Evolutionary conservation across 2,113 vertebrate species (phyloP).

Genomic region (Aegotheles bennettii): DNA sequence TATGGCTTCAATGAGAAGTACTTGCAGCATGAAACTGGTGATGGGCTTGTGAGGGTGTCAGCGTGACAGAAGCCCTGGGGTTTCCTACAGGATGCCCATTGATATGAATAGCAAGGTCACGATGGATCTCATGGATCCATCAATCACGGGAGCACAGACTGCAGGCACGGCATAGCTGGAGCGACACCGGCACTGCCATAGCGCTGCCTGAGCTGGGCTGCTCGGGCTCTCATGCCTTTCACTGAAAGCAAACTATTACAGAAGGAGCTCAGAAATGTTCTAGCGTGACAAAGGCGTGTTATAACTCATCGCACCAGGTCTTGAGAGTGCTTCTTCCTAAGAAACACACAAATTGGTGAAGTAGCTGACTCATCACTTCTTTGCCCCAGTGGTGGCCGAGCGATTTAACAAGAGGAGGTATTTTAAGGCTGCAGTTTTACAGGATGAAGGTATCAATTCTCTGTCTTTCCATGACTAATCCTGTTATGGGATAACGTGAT

Average conservation of each 20-base stretch:
- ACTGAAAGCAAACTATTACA: not conserved
- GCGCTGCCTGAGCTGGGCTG: not conserved
- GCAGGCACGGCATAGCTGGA: not conserved
- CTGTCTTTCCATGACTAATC: not conserved
- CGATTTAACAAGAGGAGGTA: not conserved
- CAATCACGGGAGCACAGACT: not conserved
- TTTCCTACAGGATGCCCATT: not conserved
- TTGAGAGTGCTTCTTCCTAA: not conserved
- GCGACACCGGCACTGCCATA: not conserved
- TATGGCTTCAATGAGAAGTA: slow-evolving; percentile 13
- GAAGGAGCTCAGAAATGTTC: not conserved
- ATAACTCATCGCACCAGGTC: not conserved
- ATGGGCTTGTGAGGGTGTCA: slow-evolving; percentile 12
- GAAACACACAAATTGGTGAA: not conserved
- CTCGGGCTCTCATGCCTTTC: not conserved
- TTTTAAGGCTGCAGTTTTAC: not conserved
- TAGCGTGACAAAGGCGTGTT: not conserved
- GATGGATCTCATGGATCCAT: not conserved
- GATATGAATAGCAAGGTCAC: not conserved
- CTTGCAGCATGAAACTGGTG: not conserved
- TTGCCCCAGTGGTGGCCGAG: not conserved
- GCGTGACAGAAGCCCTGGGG: slow-evolving; percentile 12
- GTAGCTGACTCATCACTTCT: not conserved
- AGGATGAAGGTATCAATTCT: slow-evolving; percentile 12
- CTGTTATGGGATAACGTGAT: not conserved